A percentile compares a stretch with the other conserved stretches of the same genome.
These are phyloP conservation scores for zebrafish (Danio rerio) DNA, from an alignment of 2,113 vertebrate species.

Conservation along the genomic window DNA sequence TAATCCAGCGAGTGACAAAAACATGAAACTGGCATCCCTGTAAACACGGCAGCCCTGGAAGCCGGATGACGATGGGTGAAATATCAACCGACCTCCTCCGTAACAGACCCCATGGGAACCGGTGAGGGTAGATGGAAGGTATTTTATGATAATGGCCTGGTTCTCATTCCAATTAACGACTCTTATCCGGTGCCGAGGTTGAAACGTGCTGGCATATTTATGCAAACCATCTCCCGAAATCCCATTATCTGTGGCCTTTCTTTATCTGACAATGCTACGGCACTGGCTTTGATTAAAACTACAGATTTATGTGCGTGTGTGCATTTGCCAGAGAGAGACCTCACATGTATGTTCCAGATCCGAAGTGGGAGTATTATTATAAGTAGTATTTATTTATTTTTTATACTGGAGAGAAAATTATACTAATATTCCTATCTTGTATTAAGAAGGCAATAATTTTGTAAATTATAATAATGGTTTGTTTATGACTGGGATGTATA, in stretches of 20 bases:
- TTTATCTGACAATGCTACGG: constrained; percentile 20
- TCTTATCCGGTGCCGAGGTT: constrained; percentile 33
- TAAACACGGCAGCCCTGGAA: constrained; percentile 12
- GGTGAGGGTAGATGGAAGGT: constrained; percentile 13
- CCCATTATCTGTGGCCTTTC: constrained; percentile 23
- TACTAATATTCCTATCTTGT: too few species aligned
- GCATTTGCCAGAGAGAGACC: background rate
- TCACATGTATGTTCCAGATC: background rate
- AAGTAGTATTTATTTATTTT: too few species aligned
- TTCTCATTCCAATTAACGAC: constrained; percentile 47
- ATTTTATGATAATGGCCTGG: constrained; percentile 44
- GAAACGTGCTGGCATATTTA: constrained; percentile 38
- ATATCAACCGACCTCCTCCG: background rate
- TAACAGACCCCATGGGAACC: constrained; percentile 12
- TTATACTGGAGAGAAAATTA: too few species aligned
- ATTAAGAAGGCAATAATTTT: too few species aligned
- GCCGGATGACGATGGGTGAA: background rate
- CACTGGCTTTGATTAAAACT: constrained; percentile 8
- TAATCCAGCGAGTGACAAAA: background rate
- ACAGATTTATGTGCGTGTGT: background rate
- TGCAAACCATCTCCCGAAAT: constrained; percentile 29
- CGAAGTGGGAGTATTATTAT: background rate
- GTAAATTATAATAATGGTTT: too few species aligned
- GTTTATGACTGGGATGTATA: too few species aligned
- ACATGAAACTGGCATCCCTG: background rate